Conservation (phyloP, 2,113 vertebrate species). For the Clarias magur region DNA sequence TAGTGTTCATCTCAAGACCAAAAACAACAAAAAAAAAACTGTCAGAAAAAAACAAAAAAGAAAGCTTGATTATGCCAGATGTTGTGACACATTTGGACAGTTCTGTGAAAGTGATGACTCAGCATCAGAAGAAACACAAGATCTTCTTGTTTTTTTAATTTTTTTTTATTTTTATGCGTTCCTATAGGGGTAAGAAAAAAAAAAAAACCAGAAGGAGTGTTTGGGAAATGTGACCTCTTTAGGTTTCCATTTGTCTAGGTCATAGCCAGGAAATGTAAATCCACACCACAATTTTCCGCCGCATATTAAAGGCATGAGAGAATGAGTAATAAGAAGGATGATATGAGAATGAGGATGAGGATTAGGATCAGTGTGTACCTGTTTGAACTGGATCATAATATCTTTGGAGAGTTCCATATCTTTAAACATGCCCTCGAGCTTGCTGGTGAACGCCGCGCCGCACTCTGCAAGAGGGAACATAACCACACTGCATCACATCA, state of each 20-base stretch:
- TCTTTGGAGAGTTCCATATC: constrained; percentile 99
- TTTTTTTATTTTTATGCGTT: background rate
- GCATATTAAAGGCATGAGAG: background rate
- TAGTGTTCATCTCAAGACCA: background rate
- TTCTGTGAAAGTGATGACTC: background rate
- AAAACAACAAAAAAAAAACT: background rate
- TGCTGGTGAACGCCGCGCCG: constrained; percentile 98
- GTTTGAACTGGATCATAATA: constrained; percentile 99
- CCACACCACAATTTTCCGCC: background rate
- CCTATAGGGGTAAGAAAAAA: background rate
- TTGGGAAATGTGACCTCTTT: background rate
- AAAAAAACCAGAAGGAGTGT: background rate
- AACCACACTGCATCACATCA: constrained; percentile 16
- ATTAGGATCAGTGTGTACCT: constrained; percentile 71
- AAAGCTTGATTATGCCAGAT: background rate
- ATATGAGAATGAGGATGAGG: background rate
- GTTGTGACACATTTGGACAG: background rate
- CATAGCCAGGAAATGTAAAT: background rate
- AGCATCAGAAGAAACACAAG: background rate
- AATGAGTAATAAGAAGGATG: background rate
- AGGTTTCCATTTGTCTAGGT: background rate
- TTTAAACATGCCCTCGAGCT: constrained; percentile 99
- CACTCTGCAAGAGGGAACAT: constrained; percentile 79
- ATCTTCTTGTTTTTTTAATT: background rate
- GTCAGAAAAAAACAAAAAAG: background rate